phyloP scores from a whole-genome alignment of 2,888 invertebrate species.

The Andrena hattorfiana region DNA sequence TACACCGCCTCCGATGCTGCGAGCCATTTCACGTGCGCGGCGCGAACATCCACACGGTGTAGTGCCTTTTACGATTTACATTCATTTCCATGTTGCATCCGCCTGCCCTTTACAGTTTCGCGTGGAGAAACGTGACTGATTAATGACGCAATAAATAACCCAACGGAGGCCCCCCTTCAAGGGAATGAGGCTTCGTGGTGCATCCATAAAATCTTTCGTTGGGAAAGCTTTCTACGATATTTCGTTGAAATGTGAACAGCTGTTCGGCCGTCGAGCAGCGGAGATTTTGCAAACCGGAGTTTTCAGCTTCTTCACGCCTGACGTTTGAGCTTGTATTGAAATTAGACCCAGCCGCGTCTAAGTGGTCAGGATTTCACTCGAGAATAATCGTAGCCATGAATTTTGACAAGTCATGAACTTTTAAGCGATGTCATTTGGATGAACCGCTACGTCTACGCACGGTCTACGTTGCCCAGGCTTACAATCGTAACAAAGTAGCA shows the following conservation, averaged over 20 bases:
- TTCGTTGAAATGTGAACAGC: slow-evolving; percentile 17
- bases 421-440: background rate
- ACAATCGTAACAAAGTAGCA: background rate
- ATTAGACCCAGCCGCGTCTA: no score
- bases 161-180: slow-evolving; percentile 58
- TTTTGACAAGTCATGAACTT: no score
- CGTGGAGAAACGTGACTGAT: slow-evolving; percentile 70
- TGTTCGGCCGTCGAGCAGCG: background rate
- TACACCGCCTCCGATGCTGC: slow-evolving; percentile 39
- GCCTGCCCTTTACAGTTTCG: slow-evolving; percentile 69
- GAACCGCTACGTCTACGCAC: background rate
- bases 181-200: slow-evolving; percentile 60
- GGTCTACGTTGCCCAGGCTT: no score
- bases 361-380: no score
- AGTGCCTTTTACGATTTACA: slow-evolving; percentile 81
- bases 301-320: no score
- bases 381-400: no score
- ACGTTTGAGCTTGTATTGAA: no score
- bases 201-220: slow-evolving; percentile 62
- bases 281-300: slow-evolving; percentile 6
- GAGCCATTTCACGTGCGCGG: slow-evolving; percentile 72
- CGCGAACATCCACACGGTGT: slow-evolving; percentile 55
- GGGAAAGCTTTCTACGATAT: slow-evolving; percentile 29
- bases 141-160: slow-evolving; percentile 77
- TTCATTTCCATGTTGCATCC: slow-evolving; percentile 77